Evolutionary conservation across 2,113 vertebrate species (phyloP).

Genomic region (Meles meles): DNA sequence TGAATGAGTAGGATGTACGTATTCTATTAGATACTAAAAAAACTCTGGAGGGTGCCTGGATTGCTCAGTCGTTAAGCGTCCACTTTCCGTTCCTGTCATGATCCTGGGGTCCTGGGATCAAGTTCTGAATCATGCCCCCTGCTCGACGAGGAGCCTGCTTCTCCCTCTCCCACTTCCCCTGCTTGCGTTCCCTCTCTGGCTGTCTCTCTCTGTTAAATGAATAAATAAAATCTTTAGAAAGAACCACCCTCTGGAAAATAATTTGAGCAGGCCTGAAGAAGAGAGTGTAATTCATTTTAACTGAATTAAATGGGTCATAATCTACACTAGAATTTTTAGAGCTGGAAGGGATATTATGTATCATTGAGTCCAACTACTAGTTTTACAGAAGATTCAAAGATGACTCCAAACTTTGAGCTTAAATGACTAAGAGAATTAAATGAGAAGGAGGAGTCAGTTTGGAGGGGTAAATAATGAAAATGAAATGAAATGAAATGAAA

Average conservation of each 20-base stretch:
- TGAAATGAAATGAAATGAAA: too few relatives aligned
- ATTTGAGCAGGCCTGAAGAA: not conserved
- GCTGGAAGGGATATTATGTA: not conserved
- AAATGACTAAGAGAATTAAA: not conserved
- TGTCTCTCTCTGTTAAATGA: too few relatives aligned
- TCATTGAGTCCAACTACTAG: not conserved
- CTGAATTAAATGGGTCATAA: too few relatives aligned
- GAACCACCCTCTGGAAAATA: not conserved
- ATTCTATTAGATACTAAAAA: not conserved
- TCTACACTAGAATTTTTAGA: conserved; percentile 38
- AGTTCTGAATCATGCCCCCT: too few relatives aligned
- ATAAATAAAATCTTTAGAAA: too few relatives aligned
- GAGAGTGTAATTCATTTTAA: not conserved
- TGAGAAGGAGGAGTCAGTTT: not conserved
- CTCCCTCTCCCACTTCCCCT: too few relatives aligned
- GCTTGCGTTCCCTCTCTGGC: too few relatives aligned
- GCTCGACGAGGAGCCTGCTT: too few relatives aligned
- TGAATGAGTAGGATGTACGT: not conserved
- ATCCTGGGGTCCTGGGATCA: too few relatives aligned
- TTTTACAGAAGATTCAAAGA: conserved; percentile 30
- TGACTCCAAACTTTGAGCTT: not conserved
- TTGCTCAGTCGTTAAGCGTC: too few relatives aligned
- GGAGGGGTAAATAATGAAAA: conserved; percentile 13
- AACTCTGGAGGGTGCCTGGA: not conserved
- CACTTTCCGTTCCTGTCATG: too few relatives aligned